Evolutionary conservation across 64 coral and sea anemone species (phyloP).

Genomic region (Dendrophyllia cribrosa): DNA sequence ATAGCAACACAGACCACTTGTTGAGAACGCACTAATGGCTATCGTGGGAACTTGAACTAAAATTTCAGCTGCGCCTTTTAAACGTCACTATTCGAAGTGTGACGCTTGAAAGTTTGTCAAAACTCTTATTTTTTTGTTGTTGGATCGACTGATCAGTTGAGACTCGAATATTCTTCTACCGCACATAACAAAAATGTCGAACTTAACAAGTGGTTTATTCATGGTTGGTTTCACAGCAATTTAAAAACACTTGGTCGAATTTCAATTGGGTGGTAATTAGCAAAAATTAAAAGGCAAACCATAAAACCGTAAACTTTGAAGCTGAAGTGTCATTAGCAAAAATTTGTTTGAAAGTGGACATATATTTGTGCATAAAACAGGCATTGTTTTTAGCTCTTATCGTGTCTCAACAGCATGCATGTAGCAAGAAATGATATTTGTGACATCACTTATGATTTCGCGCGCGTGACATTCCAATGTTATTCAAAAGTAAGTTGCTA

Average conservation of each 20-base stretch:
- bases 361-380: not conserved
- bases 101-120: too few species aligned
- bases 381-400: too few species aligned
- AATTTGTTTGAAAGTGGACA: not conserved
- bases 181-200: not conserved
- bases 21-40: too few species aligned
- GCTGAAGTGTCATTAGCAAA: not conserved
- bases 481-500: slow-evolving; percentile 42
- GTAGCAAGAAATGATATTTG: not conserved
- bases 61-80: too few species aligned
- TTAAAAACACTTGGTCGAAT: not conserved
- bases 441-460: not conserved
- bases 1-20: too few species aligned
- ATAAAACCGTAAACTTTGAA: not conserved
- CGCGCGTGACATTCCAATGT: not conserved
- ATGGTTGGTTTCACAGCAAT: not conserved
- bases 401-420: too few species aligned
- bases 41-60: too few species aligned
- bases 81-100: too few species aligned
- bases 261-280: slow-evolving; percentile 8
- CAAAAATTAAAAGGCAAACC: not conserved
- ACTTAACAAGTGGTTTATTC: not conserved
- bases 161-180: not conserved
- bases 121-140: too few species aligned
- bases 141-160: too few species aligned